Evolutionary conservation across 1,140 invertebrate genomes (phyloP), one percentile per base, ranked within the genome.

Genomic region (Ephestia elutella): DNA sequence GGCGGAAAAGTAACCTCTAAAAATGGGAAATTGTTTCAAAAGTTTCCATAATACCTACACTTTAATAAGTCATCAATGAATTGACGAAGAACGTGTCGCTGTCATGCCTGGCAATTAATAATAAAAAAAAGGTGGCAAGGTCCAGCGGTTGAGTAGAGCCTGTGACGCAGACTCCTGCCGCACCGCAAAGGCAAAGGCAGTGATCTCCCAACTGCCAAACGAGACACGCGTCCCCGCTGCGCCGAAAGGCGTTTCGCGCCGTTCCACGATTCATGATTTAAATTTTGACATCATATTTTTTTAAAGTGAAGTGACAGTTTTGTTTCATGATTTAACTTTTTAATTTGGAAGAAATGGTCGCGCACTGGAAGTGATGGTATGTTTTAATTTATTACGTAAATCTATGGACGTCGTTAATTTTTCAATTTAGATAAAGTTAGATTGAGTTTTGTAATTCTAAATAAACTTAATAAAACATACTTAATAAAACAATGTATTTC

Each of bases 111-210:
- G 71, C 78, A 76, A 86, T 86, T 81, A 82, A 86, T 76, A 72
- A 76, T 76, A 64, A 74, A 82, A 81, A 80, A 32, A 80, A 83
- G 79, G 80, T 80, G 82, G 73, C 75, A 70, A 70, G 79, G 75
- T 78, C 75, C 77, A 78, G 21, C 21, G 21, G 21, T 25, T 25
- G 2, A n/a, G n/a, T n/a, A n/a, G 67, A 57, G 65, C 70, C 64
- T 72, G 66, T 83, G 82, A 86, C 82, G 82, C 80, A 86, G 78
- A 69, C 80, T 82, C 80, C 80, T 82, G 82, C 78, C 66, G 81
- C 78, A 82, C 78, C 66, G 81, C 78, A 82, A 44, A 44, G 32
- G 32, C 32, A 8, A 38, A 38, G 71, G 63, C 80, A 83, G 82
- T 86, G 69, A 68, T 70, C 74, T 75, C 73, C 70, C 76, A 67